Evolutionary conservation across 2,113 vertebrate species (phyloP).

Genomic region (Crotophaga sulcirostris): DNA sequence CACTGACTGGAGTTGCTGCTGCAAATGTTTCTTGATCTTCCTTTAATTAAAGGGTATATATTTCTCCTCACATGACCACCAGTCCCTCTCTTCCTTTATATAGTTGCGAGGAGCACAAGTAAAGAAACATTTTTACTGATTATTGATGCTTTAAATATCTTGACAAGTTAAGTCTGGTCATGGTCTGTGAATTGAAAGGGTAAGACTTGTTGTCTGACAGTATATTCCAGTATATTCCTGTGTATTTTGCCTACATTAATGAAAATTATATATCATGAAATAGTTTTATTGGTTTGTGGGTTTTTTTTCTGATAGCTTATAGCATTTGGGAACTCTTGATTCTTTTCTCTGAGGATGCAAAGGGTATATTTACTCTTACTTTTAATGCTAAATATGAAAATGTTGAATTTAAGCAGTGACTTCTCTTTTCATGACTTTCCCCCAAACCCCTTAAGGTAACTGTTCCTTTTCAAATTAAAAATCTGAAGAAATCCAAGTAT

Average conservation of each 20-base stretch:
- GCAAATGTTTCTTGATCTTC: not conserved
- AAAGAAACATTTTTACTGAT: not conserved
- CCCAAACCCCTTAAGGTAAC: not conserved
- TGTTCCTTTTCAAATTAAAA: not conserved
- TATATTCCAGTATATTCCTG: not conserved
- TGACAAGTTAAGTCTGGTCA: not conserved
- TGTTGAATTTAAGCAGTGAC: not conserved
- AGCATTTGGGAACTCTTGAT: not conserved
- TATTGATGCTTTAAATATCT: not conserved
- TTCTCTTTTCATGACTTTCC: not conserved
- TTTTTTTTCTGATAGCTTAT: not conserved
- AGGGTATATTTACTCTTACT: not conserved
- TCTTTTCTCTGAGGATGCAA: not conserved
- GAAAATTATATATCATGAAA: not conserved
- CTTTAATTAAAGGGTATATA: not conserved
- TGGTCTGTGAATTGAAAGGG: not conserved
- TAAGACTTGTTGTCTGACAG: not conserved
- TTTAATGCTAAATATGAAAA: not conserved
- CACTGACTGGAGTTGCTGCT: not conserved
- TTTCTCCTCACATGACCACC: not conserved
- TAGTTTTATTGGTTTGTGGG: not conserved
- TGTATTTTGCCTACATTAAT: not conserved
- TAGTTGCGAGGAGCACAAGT: not conserved
- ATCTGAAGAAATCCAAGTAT: not conserved
- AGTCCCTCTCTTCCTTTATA: not conserved